Evolutionary conservation across 2,888 invertebrate genomes (phyloP), one percentile per base, ranked within the genome.

Genomic region (Atethmia centrago): DNA sequence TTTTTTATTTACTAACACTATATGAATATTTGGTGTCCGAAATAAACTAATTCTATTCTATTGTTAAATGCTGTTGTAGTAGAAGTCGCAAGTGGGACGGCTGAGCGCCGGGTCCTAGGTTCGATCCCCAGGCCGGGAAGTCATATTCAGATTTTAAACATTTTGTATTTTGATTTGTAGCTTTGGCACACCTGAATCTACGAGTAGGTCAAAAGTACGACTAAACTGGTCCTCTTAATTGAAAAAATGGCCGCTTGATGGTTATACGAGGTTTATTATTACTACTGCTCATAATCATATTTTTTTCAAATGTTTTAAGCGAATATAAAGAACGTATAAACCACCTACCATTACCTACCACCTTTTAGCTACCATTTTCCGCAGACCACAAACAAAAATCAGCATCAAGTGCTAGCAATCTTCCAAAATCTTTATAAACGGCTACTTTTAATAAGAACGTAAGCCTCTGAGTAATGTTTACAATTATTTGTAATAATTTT

Each of bases 401-500:
- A 19, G 19, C 28, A 25, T 21, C 16, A 28, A 68, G 31, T 65
- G 5, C 61, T 28, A 31, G 16, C n/a, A 31, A 49, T 25, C 31
- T 51, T 21, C 10, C 28, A 1, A 36, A 70, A 53, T 10, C 21
- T 51, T 42, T n/a, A 31, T 19, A 55, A 56, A 53, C 12, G 21
- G n/a, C 42, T 45, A 25, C 25, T 67, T 74, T 40, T 68, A 68
- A 67, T 58, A 82, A 74, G 7, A 61, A 58, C 28, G 64, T 59
- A 19, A 74, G 36, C 40, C 45, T n/a, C 55, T 61, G 70, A 78
- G 40, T 74, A 74, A 74, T 82, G 63, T 67, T 61, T 59, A 70
- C 56, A 74, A 74, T 82, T 68, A 78, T 65, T 78, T 65, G 63
- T 61, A 47, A 74, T 78, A 56, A 62, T 71, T 67, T 78, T 65